These are phyloP conservation scores for rabbit (Oryctolagus cuniculus) DNA, from an alignment of 2,113 vertebrate genomes.

Conservation along the genomic window mOryCun1.1 NC_091441.1:88085001-88085500, in stretches of 20 bases:
- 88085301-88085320: not conserved
- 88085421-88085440: not conserved
- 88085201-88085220: not conserved
- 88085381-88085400: not conserved
- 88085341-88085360: not conserved
- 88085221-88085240: not conserved
- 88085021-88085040: not conserved
- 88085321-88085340: not conserved
- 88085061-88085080: not conserved
- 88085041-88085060: not conserved
- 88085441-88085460: not conserved
- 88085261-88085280: not conserved
- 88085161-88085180: not conserved
- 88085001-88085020: not conserved
- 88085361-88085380: not conserved
- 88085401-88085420: not conserved
- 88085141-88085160: not conserved
- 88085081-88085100: not conserved
- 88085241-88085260: not conserved
- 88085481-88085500: not conserved
- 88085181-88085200: not conserved
- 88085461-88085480: not conserved
- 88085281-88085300: not conserved
- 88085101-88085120: not conserved
- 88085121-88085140: not conserved